A percentile compares a stretch with the other conserved stretches of the same genome.
These are phyloP conservation scores for Drosophila fulvimacula DNA, from an alignment of 2,888 invertebrate genomes.

Conservation along the genomic window DNA sequence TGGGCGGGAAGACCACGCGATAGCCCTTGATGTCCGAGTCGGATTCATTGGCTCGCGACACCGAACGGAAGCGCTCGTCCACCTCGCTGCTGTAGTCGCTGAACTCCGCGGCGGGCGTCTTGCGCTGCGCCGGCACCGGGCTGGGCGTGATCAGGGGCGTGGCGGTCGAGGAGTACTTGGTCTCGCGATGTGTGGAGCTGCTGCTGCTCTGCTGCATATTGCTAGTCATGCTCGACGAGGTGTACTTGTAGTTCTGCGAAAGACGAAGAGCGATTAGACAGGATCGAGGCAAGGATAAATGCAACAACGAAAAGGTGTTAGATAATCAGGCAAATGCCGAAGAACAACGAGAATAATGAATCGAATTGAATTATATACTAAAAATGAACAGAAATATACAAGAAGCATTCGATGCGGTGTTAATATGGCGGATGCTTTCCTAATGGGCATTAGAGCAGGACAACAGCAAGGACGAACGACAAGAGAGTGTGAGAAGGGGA, in stretches of 20 bases:
- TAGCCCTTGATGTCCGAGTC: slow-evolving; percentile 86
- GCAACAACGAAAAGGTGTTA: slow-evolving; percentile 35
- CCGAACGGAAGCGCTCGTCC: slow-evolving; percentile 87
- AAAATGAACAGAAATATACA: neutral
- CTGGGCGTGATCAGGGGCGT: slow-evolving; percentile 85
- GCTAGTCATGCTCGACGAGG: slow-evolving; percentile 85
- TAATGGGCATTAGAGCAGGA: slow-evolving; percentile 31
- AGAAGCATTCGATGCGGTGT: neutral
- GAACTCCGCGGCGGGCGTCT: slow-evolving; percentile 85
- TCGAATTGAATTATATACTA: neutral
- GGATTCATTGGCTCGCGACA: slow-evolving; percentile 87
- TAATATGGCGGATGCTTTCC: slow-evolving; percentile 25
- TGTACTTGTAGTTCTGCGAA: slow-evolving; percentile 85
- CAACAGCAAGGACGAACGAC: slow-evolving; percentile 25
- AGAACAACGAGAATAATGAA: neutral
- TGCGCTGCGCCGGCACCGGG: slow-evolving; percentile 86
- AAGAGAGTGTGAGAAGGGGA: slow-evolving; percentile 10
- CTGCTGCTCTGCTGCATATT: slow-evolving; percentile 84
- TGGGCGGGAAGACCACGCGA: slow-evolving; percentile 87
- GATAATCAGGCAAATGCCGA: slow-evolving; percentile 5
- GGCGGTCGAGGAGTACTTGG: slow-evolving; percentile 70
- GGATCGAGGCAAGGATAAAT: neutral
- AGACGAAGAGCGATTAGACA: neutral
- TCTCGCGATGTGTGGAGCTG: slow-evolving; percentile 67
- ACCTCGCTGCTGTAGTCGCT: slow-evolving; percentile 91